These are phyloP conservation scores for Nomada fabriciana DNA, from an alignment of 2,888 invertebrate genomes.

Conservation along the genomic window DNA sequence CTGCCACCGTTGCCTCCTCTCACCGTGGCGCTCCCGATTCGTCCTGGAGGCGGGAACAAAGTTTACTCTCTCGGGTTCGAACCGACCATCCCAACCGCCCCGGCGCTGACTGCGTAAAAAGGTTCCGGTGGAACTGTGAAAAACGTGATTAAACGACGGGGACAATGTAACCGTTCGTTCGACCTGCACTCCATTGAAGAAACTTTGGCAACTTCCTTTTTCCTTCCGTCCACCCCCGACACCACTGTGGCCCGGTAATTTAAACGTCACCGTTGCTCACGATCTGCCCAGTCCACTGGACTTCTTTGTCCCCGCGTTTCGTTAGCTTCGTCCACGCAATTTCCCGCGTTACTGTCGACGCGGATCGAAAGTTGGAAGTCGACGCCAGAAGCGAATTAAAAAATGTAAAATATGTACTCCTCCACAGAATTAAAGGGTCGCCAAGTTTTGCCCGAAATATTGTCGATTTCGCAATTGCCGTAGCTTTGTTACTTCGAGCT, in stretches of 20 bases:
- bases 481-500: too few species aligned
- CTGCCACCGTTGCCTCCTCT: background rate
- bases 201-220: conserved; percentile 55
- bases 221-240: conserved; percentile 9
- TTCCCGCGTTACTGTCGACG: background rate
- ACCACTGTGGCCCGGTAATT: conserved; percentile 48
- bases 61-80: conserved; percentile 58
- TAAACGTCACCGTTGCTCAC: conserved; percentile 47
- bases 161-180: conserved; percentile 61
- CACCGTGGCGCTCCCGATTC: background rate
- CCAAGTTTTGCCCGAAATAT: too few species aligned
- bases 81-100: background rate
- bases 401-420: background rate
- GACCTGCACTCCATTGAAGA: conserved; percentile 39
- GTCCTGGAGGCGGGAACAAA: conserved; percentile 54
- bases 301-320: background rate
- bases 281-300: background rate
- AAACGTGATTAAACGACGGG: conserved; percentile 70
- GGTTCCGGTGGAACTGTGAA: conserved; percentile 57
- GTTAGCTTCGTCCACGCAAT: background rate
- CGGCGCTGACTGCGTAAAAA: conserved; percentile 52
- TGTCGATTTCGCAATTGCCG: too few species aligned
- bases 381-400: background rate
- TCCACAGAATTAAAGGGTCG: too few species aligned
- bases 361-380: background rate